phyloP scores from a whole-genome alignment of 2,888 invertebrate genomes.

The Apantesis nais region DNA sequence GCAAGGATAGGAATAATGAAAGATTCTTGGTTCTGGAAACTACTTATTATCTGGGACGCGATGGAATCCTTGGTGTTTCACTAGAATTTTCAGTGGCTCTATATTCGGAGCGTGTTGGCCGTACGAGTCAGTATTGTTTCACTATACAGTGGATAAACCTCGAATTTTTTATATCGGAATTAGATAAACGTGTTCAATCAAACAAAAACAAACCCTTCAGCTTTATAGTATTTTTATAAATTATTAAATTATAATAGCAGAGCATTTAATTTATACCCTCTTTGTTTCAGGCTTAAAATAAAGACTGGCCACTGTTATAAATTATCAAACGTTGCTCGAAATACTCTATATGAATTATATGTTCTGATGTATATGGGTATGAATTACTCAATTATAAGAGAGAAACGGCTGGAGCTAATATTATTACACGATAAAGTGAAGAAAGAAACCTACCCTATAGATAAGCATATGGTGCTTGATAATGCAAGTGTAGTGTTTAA shows the following conservation, averaged over 20 bases:
- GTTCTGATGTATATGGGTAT: slow-evolving; percentile 78
- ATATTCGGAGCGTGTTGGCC: too few species aligned
- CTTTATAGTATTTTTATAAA: too few species aligned
- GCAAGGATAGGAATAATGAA: too few species aligned
- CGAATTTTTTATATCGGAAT: too few species aligned
- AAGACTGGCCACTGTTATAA: slow-evolving; percentile 71
- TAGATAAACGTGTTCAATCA: too few species aligned
- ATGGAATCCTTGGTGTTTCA: too few species aligned
- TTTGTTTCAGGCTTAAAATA: slow-evolving; percentile 63
- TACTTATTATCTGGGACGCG: too few species aligned
- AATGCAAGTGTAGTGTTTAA: slow-evolving; percentile 73
- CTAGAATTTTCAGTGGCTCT: too few species aligned
- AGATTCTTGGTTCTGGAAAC: too few species aligned
- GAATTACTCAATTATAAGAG: slow-evolving; percentile 66
- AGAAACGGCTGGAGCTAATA: slow-evolving; percentile 70
- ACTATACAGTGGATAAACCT: too few species aligned
- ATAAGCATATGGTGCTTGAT: slow-evolving; percentile 63
- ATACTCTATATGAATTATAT: slow-evolving; percentile 68
- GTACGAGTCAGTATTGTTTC: too few species aligned
- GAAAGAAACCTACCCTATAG: slow-evolving; percentile 71
- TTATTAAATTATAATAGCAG: background rate
- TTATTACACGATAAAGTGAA: slow-evolving; percentile 68
- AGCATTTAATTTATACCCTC: background rate
- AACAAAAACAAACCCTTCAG: too few species aligned
- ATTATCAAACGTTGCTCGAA: slow-evolving; percentile 62